These are phyloP conservation scores for Asobara japonica DNA, from an alignment of 1,140 invertebrate genomes.

Conservation along the genomic window DNA sequence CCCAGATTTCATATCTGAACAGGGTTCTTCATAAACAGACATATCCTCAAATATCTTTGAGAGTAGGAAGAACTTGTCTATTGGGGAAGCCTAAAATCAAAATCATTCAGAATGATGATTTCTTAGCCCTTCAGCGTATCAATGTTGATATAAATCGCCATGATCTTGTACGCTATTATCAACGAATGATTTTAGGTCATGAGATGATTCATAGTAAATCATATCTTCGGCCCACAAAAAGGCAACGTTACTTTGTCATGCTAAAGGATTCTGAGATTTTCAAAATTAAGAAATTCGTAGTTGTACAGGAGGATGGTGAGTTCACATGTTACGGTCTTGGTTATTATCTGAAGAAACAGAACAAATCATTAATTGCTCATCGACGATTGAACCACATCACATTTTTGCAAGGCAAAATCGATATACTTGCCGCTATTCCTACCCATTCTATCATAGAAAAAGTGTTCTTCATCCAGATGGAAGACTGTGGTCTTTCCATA, in stretches of 20 bases:
- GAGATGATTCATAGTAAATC: background rate
- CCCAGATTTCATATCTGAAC: too few species aligned
- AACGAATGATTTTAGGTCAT: background rate
- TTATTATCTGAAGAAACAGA: background rate
- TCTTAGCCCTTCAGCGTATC: background rate
- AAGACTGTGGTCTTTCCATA: too few species aligned
- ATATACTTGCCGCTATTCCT: background rate
- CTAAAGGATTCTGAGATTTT: background rate
- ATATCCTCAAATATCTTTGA: background rate
- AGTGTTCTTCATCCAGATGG: background rate
- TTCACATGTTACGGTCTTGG: background rate
- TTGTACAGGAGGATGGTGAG: background rate
- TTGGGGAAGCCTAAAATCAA: background rate
- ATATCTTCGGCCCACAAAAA: background rate
- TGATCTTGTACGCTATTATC: background rate
- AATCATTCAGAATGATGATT: background rate
- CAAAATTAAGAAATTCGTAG: background rate
- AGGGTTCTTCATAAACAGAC: constrained; percentile 15
- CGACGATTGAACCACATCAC: background rate
- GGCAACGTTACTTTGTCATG: background rate
- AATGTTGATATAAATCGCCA: background rate
- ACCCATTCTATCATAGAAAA: background rate
- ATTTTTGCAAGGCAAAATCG: background rate
- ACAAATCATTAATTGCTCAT: background rate
- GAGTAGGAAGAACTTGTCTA: background rate